Percentiles rank a stretch among this genome's conserved stretches.
phyloP scores from a whole-genome alignment of 2,797 vertebrate genomes.

The Percopsis omiscomaycus region DNA sequence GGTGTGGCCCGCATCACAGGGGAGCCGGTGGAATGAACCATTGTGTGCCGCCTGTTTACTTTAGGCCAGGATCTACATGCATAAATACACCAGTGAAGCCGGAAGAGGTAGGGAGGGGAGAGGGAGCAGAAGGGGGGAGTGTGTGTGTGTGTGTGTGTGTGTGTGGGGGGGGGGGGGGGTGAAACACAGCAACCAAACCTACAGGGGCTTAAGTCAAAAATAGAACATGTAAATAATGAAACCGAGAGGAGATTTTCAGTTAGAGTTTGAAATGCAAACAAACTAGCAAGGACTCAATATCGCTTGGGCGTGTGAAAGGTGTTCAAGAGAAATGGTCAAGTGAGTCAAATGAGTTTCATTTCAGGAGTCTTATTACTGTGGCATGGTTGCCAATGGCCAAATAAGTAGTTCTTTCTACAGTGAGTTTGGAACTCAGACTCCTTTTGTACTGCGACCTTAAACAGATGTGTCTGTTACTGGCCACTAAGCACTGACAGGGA shows the following conservation, averaged over 20 bases:
- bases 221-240: constrained; percentile 70
- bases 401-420: constrained; percentile 41
- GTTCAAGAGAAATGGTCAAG: constrained; percentile 35
- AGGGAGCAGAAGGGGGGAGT: constrained; percentile 15
- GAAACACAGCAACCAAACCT: constrained; percentile 63
- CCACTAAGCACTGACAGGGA: constrained; percentile 31
- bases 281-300: constrained; percentile 41
- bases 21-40: constrained; percentile 61
- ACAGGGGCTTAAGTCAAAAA: constrained; percentile 62
- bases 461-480: constrained; percentile 14
- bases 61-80: constrained; percentile 65
- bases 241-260: constrained; percentile 18
- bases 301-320: constrained; percentile 16
- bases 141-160: too few relatives aligned
- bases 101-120: constrained; percentile 56
- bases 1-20: constrained; percentile 64
- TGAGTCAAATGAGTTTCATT: constrained; percentile 54
- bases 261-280: constrained; percentile 41
- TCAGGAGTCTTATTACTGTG: constrained; percentile 51
- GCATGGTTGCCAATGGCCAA: constrained; percentile 37
- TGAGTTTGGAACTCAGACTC: constrained; percentile 30
- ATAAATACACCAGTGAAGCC: constrained; percentile 61
- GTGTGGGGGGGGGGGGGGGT: constrained; percentile 4
- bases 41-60: constrained; percentile 72
- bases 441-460: constrained; percentile 26